These are phyloP conservation scores for Ailurus styani DNA, from an alignment of 2,113 vertebrate species.

Conservation along the genomic window DNA sequence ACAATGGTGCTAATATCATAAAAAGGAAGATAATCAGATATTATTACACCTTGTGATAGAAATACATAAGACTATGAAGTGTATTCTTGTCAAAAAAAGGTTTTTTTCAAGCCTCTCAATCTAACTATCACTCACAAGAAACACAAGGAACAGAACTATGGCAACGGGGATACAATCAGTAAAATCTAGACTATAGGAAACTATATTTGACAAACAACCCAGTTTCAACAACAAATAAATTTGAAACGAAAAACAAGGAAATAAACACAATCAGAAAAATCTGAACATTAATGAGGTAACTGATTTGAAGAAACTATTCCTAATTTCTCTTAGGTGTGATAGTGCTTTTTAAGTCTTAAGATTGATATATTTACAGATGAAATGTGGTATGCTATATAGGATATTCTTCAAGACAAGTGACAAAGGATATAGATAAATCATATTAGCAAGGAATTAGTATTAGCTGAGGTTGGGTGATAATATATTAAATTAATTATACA, in stretches of 20 bases:
- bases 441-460: not conserved
- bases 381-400: not conserved
- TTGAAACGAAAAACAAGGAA: conserved; percentile 14
- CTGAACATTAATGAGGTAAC: not conserved
- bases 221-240: not conserved
- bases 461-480: not conserved
- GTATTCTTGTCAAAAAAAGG: not conserved
- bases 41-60: not conserved
- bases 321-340: not conserved
- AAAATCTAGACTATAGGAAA: conserved; percentile 18
- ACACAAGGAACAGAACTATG: not conserved
- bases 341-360: not conserved
- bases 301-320: not conserved
- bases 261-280: not conserved
- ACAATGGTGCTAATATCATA: conserved; percentile 50
- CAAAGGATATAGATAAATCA: not conserved
- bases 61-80: not conserved
- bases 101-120: not conserved
- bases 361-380: not conserved
- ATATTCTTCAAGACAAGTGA: not conserved
- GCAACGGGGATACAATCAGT: not conserved
- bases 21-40: not conserved
- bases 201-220: not conserved
- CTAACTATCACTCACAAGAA: not conserved
- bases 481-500: not conserved